phyloP scores from a whole-genome alignment of 2,888 invertebrate genomes.

The Oxyscelio sp. region DNA sequence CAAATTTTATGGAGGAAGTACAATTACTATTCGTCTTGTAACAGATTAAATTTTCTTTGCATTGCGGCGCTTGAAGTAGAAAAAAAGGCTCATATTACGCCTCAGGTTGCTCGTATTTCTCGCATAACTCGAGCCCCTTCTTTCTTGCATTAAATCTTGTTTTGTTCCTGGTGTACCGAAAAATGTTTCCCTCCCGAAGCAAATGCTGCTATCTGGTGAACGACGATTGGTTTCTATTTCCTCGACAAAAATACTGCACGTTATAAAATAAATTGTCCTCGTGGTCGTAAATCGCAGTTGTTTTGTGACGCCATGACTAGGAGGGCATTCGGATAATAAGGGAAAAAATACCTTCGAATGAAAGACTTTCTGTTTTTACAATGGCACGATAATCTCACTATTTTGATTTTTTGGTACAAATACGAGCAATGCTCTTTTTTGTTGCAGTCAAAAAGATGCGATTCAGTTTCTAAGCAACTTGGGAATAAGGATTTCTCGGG shows the following conservation, averaged over 20 bases:
- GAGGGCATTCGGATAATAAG: conserved; percentile 42
- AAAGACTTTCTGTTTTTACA: conserved; percentile 55
- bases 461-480: no score
- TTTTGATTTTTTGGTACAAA: conserved; percentile 59
- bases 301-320: conserved; percentile 61
- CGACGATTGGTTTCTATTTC: conserved; percentile 64
- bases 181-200: conserved; percentile 42
- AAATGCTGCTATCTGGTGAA: conserved; percentile 44
- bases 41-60: conserved; percentile 65
- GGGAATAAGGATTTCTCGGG: no score
- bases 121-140: conserved; percentile 57
- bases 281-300: conserved; percentile 67
- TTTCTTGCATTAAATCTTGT: conserved; percentile 57
- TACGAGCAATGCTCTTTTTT: no score
- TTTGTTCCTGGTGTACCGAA: conserved; percentile 56
- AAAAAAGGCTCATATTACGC: conserved; percentile 62
- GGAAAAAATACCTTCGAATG: conserved; percentile 45
- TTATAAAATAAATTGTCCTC: conserved; percentile 69
- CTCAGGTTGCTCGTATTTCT: conserved; percentile 62
- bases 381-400: conserved; percentile 25
- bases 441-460: no score
- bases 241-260: conserved; percentile 59
- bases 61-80: conserved; percentile 47
- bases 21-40: conserved; percentile 59
- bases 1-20: conserved; percentile 27